phyloP scores from a whole-genome alignment of 2,113 vertebrate genomes.

The Leiothrix lutea region DNA sequence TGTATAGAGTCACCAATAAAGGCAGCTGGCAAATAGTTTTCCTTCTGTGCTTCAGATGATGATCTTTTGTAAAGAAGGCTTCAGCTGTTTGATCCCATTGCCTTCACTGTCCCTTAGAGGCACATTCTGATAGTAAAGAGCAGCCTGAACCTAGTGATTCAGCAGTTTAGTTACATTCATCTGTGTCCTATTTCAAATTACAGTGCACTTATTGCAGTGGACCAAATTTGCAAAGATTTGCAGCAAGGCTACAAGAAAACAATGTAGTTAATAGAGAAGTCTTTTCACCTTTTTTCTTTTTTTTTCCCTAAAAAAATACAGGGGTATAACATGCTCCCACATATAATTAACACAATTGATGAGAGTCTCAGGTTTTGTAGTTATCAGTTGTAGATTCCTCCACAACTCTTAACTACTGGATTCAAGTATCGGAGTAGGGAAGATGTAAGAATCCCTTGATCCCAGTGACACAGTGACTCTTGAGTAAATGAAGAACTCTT shows the following conservation, averaged over 20 bases:
- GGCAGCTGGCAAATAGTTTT: not conserved
- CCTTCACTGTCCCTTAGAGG: not conserved
- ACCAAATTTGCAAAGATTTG: not conserved
- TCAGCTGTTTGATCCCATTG: not conserved
- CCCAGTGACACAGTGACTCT: not conserved
- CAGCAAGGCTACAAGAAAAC: not conserved
- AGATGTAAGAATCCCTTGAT: not conserved
- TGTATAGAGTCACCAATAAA: not conserved
- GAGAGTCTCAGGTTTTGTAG: not conserved
- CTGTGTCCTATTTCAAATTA: not conserved
- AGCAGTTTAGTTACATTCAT: not conserved
- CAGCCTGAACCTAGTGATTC: not conserved
- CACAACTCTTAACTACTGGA: not conserved
- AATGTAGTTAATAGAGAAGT: not conserved
- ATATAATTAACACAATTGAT: not conserved
- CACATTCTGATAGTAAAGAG: not conserved
- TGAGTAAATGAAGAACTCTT: not conserved
- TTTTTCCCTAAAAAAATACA: not conserved
- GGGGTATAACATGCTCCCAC: not conserved
- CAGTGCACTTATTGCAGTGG: not conserved
- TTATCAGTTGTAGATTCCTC: not conserved
- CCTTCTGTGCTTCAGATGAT: not conserved
- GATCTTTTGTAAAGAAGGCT: not conserved
- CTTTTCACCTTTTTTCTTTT: not conserved
- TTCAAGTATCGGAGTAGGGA: not conserved